Conservation (phyloP, 37 sponge, comb jelly and placozoan species). For the Theonella swinhoei region DNA sequence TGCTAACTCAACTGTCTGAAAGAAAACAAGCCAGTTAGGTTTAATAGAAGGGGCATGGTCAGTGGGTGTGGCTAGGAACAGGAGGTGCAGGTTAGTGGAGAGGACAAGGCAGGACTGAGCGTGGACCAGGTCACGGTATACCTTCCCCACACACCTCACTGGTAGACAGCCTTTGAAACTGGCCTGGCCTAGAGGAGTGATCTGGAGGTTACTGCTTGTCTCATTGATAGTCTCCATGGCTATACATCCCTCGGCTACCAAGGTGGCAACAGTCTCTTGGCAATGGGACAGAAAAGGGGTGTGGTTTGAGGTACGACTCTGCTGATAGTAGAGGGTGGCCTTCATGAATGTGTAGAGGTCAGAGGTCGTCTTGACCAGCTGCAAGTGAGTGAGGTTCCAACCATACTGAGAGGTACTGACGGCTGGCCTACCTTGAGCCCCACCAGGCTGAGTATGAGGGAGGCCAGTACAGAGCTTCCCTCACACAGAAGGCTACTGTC, state of each 20-base stretch:
- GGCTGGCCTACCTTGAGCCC: conserved; percentile 54
- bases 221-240: neutral
- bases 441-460: conserved; percentile 63
- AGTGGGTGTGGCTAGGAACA: conserved; percentile 84
- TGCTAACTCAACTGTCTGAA: conserved; percentile 52
- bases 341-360: conserved; percentile 57
- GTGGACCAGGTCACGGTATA: conserved; percentile 42
- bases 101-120: conserved; percentile 74
- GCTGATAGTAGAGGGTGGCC: conserved; percentile 57
- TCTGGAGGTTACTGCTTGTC: neutral
- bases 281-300: conserved; percentile 8
- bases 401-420: neutral
- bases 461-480: conserved; percentile 16
- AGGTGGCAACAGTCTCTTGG: neutral
- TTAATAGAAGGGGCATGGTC: conserved; percentile 52
- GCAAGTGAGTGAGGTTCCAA: neutral
- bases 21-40: conserved; percentile 87
- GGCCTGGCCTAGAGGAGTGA: conserved; percentile 77
- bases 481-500: conserved; percentile 60
- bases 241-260: conserved; percentile 39
- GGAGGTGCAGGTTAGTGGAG: conserved; percentile 85
- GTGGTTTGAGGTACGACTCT: conserved; percentile 40
- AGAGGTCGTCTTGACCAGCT: conserved; percentile 51
- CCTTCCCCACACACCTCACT: conserved; percentile 43
- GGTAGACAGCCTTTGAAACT: conserved; percentile 74